phyloP scores from a whole-genome alignment of 2,113 vertebrate genomes.

The Macroglossus sobrinus region DNA sequence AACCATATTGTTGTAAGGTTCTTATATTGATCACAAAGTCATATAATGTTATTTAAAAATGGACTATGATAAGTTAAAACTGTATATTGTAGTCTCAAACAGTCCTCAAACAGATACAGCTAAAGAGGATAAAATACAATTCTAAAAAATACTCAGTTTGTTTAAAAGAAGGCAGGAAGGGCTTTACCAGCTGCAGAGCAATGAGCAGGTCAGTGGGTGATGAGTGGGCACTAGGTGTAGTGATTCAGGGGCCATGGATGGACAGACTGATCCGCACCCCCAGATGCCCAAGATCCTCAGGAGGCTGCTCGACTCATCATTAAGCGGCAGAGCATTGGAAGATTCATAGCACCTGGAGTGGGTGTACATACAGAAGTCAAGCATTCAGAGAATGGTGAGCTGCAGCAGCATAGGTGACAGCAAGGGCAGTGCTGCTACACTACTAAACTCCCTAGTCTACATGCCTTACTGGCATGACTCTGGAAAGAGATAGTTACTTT shows the following conservation, averaged over 20 bases:
- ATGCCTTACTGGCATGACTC: not conserved
- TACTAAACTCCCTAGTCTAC: not conserved
- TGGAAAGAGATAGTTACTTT: slow-evolving; percentile 85
- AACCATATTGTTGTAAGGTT: not conserved
- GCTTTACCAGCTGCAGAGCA: not conserved
- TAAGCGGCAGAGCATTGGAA: too few relatives aligned
- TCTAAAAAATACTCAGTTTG: too few relatives aligned
- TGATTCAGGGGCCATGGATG: not conserved
- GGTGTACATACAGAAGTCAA: not conserved
- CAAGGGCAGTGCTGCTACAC: not conserved
- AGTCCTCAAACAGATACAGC: too few relatives aligned
- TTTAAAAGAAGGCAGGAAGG: not conserved
- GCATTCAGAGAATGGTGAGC: not conserved
- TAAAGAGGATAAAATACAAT: too few relatives aligned
- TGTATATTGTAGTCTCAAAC: too few relatives aligned
- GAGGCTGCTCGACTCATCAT: not conserved
- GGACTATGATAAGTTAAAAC: too few relatives aligned
- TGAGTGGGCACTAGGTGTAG: too few relatives aligned
- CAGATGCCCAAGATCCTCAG: not conserved
- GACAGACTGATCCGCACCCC: too few relatives aligned
- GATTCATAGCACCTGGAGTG: not conserved
- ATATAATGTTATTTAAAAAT: too few relatives aligned
- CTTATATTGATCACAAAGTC: not conserved
- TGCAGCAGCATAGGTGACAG: not conserved
- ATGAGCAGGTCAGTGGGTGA: not conserved